phyloP scores from a whole-genome alignment of 1,140 invertebrate genomes.

The Bemisia tabaci region DNA sequence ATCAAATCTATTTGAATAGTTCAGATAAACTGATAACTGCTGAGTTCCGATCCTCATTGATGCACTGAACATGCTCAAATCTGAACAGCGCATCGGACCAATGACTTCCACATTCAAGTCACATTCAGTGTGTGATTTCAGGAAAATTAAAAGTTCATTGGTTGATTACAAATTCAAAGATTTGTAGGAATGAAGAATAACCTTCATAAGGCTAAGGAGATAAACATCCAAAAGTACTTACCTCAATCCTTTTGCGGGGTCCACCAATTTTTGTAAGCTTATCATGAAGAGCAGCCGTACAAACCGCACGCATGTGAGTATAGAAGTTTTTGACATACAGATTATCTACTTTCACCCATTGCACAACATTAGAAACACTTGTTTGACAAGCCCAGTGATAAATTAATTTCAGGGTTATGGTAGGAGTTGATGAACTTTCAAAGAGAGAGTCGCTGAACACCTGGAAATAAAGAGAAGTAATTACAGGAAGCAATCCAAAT shows the following conservation, averaged over 20 bases:
- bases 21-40: too few species aligned
- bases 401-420: conserved; percentile 63
- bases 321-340: conserved; percentile 62
- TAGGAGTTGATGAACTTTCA: conserved; percentile 62
- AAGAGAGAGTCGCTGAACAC: conserved; percentile 74
- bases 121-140: too few species aligned
- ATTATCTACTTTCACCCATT: conserved; percentile 74
- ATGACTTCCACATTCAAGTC: too few species aligned
- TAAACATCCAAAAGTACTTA: conserved; percentile 14
- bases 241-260: conserved; percentile 45
- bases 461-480: conserved; percentile 13
- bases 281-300: conserved; percentile 60
- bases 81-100: too few species aligned
- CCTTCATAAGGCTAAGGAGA: too few species aligned
- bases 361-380: conserved; percentile 68
- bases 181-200: too few species aligned
- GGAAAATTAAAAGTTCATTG: too few species aligned
- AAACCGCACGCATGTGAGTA: conserved; percentile 59
- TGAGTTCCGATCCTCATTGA: too few species aligned
- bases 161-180: too few species aligned
- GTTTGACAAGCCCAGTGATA: conserved; percentile 86
- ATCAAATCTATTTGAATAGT: too few species aligned
- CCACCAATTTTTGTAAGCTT: conserved; percentile 57
- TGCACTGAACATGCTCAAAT: too few species aligned
- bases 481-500: too few species aligned